A percentile compares a stretch with the other conserved stretches of the same genome.
Evolutionary conservation across 2,113 vertebrate genomes (phyloP).

Genomic region (Podarcis raffonei): DNA sequence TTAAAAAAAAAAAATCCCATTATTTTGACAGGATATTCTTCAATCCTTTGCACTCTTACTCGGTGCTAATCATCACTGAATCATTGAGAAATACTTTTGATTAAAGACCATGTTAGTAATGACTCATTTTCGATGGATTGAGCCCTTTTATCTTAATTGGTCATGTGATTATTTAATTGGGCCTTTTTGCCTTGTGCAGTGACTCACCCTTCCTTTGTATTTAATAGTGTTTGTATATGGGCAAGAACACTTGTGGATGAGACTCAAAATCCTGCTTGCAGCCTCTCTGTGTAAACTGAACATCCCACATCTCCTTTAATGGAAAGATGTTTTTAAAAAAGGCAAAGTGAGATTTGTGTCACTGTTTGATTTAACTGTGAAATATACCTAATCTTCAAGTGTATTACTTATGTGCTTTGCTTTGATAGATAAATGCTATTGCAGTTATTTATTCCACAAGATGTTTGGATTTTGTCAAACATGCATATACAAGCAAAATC

Average conservation of each 20-base stretch:
- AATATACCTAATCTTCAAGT: constrained; percentile 28
- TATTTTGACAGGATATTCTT: background rate
- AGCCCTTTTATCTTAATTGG: background rate
- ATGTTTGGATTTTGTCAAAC: constrained; percentile 26
- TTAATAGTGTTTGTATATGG: background rate
- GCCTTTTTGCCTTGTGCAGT: background rate
- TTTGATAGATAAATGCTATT: constrained; percentile 1
- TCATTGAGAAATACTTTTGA: background rate
- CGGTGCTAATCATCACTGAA: background rate
- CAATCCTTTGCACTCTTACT: background rate
- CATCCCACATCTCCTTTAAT: background rate
- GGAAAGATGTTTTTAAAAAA: background rate
- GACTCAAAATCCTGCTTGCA: background rate
- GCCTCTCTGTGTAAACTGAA: background rate
- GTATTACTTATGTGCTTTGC: constrained; percentile 24
- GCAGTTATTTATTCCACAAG: constrained; percentile 7
- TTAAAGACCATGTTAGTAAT: background rate
- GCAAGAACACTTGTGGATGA: background rate
- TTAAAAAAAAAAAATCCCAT: background rate
- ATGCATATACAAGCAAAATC: background rate
- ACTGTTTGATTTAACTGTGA: constrained; percentile 31
- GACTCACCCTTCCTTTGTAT: background rate
- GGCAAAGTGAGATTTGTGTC: background rate
- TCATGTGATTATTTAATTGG: background rate
- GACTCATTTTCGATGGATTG: background rate